Conservation (phyloP, 2,113 vertebrate genomes). For the Rhynchomys soricoides region DNA sequence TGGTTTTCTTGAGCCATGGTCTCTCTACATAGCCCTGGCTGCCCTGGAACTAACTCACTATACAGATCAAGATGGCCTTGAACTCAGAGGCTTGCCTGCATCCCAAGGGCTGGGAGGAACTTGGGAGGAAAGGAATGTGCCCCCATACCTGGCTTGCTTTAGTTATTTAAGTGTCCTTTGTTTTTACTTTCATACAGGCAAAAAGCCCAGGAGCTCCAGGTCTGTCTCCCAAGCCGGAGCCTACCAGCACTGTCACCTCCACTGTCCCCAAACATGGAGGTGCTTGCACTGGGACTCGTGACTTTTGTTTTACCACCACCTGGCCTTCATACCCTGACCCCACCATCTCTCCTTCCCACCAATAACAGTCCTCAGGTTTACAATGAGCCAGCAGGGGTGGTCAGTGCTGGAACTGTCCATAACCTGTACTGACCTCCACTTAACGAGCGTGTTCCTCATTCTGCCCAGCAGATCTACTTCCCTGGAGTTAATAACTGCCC, state of each 20-base stretch:
- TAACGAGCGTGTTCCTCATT: background rate
- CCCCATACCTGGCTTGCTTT: background rate
- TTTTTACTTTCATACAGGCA: background rate
- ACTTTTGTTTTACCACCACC: background rate
- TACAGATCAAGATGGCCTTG: background rate
- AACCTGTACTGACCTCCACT: background rate
- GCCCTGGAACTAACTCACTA: background rate
- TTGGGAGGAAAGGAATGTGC: too few species aligned
- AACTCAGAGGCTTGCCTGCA: background rate
- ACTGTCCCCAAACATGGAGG: background rate
- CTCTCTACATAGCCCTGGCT: background rate
- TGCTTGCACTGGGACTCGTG: background rate
- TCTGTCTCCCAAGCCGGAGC: background rate
- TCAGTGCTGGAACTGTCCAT: background rate
- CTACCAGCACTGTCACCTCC: background rate
- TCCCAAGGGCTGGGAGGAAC: too few species aligned
- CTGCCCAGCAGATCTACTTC: background rate
- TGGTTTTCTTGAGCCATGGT: background rate
- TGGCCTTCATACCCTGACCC: background rate
- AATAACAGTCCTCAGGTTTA: background rate
- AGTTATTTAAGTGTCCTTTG: background rate
- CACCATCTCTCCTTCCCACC: background rate
- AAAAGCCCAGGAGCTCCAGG: background rate
- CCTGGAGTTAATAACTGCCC: background rate
- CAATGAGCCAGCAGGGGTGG: background rate